phyloP scores from a whole-genome alignment of 2,888 invertebrate genomes.

The Euclidia mi region DNA sequence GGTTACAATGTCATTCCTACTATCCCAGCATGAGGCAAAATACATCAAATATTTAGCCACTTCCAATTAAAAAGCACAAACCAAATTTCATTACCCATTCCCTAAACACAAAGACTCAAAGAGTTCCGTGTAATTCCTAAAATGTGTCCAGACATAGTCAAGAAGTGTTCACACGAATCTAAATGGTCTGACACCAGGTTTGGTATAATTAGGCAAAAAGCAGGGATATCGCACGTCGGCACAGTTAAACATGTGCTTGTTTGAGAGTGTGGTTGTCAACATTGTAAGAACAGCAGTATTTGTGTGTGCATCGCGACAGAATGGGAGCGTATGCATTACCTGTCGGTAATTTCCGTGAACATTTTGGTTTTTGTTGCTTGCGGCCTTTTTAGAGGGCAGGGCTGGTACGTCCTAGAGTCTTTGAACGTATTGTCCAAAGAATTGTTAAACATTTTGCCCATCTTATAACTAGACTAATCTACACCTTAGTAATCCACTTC shows the following conservation, averaged over 20 bases:
- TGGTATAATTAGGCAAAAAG: slow-evolving; percentile 16
- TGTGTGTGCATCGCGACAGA: slow-evolving; percentile 27
- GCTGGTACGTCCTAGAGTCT: background rate
- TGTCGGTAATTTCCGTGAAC: slow-evolving; percentile 44
- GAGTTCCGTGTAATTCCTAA: background rate
- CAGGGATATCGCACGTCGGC: slow-evolving; percentile 5
- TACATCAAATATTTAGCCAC: too few species aligned
- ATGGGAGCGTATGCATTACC: slow-evolving; percentile 46
- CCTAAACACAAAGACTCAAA: background rate
- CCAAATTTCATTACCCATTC: too few species aligned
- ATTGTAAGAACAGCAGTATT: background rate
- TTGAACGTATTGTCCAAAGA: too few species aligned
- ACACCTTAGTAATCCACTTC: too few species aligned
- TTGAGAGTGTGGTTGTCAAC: background rate
- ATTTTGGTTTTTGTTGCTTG: slow-evolving; percentile 28
- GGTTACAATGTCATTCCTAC: too few species aligned
- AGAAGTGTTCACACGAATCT: slow-evolving; percentile 17
- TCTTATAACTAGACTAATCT: too few species aligned
- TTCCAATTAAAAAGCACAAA: too few species aligned
- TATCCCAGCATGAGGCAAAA: too few species aligned
- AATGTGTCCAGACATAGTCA: slow-evolving; percentile 4
- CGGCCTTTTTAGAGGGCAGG: background rate
- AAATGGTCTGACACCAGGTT: slow-evolving; percentile 14
- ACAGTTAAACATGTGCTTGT: slow-evolving; percentile 12
- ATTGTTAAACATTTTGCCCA: too few species aligned